Evolutionary conservation across 2,113 vertebrate species (phyloP).

Genomic region (Cyanoramphus novaezelandiae): DNA sequence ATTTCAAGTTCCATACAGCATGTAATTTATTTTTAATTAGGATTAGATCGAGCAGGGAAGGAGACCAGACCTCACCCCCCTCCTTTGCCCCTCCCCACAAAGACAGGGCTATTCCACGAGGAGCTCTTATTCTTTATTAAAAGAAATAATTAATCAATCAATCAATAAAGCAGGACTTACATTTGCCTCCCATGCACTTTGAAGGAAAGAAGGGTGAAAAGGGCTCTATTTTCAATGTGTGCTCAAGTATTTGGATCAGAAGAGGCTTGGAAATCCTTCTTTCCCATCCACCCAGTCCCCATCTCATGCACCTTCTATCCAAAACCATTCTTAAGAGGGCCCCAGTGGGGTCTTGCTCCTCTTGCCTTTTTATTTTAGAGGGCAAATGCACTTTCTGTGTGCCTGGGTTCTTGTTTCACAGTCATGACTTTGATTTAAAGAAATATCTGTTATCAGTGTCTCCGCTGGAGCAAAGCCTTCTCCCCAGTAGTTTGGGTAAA

Average conservation of each 20-base stretch:
- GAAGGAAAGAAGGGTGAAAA: neutral
- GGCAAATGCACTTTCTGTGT: neutral
- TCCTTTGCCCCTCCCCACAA: neutral
- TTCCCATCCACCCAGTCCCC: neutral
- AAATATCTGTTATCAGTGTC: neutral
- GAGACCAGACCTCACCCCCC: slow-evolving; percentile 30
- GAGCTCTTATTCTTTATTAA: slow-evolving; percentile 40
- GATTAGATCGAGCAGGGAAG: slow-evolving; percentile 74
- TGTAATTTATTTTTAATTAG: slow-evolving; percentile 87
- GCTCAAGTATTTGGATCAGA: slow-evolving; percentile 3
- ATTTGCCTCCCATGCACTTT: neutral
- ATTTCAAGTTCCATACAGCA: slow-evolving; percentile 75
- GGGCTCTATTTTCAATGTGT: neutral
- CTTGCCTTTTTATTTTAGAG: neutral
- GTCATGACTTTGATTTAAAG: neutral
- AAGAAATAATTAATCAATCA: neutral
- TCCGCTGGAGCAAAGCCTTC: neutral
- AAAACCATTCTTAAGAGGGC: neutral
- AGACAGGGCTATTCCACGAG: slow-evolving; percentile 53
- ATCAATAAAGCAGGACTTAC: neutral
- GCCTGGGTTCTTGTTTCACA: neutral
- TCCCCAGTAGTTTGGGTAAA: neutral
- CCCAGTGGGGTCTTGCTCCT: neutral
- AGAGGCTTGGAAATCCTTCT: neutral
- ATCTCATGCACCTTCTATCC: neutral